Evolutionary conservation across 2,797 vertebrate genomes (phyloP).

Genomic region (Bradypodion pumilum): DNA sequence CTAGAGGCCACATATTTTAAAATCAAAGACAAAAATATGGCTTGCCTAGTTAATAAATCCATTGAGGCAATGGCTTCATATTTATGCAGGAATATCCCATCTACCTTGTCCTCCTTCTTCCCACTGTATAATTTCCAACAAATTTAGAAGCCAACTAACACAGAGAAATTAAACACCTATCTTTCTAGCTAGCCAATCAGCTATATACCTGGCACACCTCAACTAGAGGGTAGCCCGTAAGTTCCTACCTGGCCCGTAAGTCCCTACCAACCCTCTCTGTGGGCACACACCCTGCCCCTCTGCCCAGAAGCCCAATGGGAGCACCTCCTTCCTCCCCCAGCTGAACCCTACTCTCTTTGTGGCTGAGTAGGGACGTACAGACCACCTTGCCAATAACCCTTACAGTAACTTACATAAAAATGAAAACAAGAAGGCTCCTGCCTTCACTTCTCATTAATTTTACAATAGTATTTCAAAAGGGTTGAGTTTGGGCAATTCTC

Average conservation of each 20-base stretch:
- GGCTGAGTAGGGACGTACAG: no score
- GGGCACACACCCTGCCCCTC: no score
- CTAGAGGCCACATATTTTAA: neutral
- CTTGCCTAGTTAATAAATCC: slow-evolving; percentile 10
- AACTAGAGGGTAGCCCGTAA: no score
- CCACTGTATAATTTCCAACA: neutral
- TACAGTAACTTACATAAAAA: no score
- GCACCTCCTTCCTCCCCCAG: no score
- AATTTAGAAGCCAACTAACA: neutral
- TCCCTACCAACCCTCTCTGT: no score
- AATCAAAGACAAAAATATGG: slow-evolving; percentile 7
- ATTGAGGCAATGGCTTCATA: neutral
- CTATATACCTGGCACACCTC: no score
- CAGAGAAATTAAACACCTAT: neutral
- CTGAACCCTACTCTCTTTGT: no score
- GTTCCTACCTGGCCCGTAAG: no score
- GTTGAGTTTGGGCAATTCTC: neutral
- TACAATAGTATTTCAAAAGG: neutral
- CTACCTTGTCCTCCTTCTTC: neutral
- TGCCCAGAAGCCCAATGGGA: no score
- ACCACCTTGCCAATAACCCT: no score
- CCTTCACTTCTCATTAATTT: neutral
- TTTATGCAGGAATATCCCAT: neutral
- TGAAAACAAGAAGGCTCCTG: no score
- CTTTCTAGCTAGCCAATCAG: neutral